Percentiles rank a stretch among this genome's conserved stretches.
Conservation (phyloP, 2,113 vertebrate species). For the Percopsis transmontana region DNA sequence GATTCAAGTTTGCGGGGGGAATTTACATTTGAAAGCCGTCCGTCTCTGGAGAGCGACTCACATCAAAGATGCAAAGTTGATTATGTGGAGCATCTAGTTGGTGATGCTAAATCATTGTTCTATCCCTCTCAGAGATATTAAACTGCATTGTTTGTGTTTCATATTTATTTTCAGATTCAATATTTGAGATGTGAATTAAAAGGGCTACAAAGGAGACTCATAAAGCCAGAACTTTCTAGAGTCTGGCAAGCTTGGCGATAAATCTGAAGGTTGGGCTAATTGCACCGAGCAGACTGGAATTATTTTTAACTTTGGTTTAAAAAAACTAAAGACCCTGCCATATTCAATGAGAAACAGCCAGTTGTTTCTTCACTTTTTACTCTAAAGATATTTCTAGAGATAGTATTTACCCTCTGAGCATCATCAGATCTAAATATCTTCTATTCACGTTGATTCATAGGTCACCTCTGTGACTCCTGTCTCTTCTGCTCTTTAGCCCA, state of each 20-base stretch:
- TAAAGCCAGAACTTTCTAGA: constrained; percentile 26
- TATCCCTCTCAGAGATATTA: constrained; percentile 68
- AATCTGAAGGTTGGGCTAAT: constrained; percentile 52
- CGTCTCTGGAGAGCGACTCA: constrained; percentile 59
- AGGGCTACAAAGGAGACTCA: constrained; percentile 31
- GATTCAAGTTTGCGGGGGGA: constrained; percentile 70
- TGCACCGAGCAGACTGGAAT: constrained; percentile 34
- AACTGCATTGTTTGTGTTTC: constrained; percentile 51
- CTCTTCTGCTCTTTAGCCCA: constrained; percentile 44
- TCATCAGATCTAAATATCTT: not conserved
- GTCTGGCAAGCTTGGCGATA: constrained; percentile 34
- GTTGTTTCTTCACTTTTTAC: constrained; percentile 15
- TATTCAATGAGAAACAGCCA: constrained; percentile 21
- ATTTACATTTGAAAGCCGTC: constrained; percentile 74
- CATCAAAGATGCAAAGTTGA: constrained; percentile 76
- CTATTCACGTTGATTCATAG: constrained; percentile 29
- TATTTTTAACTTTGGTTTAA: constrained; percentile 24
- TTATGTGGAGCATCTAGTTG: constrained; percentile 70
- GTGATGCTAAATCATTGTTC: constrained; percentile 69
- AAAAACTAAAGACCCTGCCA: not conserved
- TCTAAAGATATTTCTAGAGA: not conserved
- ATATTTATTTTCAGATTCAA: constrained; percentile 49
- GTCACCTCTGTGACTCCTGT: constrained; percentile 33
- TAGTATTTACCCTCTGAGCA: constrained; percentile 25
- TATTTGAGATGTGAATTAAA: constrained; percentile 54